Base-by-base conservation (phyloP, 1,140 invertebrate species). In the Hycleus cichorii region DNA sequence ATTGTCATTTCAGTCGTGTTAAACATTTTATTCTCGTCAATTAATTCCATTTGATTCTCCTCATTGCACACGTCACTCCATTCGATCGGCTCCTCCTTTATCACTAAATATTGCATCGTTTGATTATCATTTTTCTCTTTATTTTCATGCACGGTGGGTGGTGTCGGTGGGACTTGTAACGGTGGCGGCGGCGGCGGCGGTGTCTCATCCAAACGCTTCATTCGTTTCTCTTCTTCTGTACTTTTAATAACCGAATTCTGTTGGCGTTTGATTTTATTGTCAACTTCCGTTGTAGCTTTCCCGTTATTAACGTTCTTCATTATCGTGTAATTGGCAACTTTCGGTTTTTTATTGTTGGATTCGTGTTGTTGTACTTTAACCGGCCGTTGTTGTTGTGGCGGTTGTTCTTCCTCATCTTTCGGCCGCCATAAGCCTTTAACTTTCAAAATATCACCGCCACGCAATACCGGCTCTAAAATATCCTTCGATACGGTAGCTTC, bases 401-500 rank as follows among this genome's bases (percentile, higher is more conserved):
- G 6, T 32, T 6, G 69, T 74, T 57, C 74, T 71, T 77, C 46
- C 75, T 75, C 58, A 74, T 85, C 76, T 69, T 81, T 74, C 64
- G 84, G 78, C 64, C 83, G 70, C 79, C 85, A 89, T 4, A 90
- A 70, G 7, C 87, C 87, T 42, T 87, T 80, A 7, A 91, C 85
- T 66, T 89, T 85, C 0, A 91, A 68, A 4, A 89, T 82, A 67
- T 90, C 88, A 0, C 88, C 89, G 0, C 88, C 89, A 69, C 86
- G 85, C 42, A 91, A 66, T 1, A 90, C 88, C 52, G 82, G 84
- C 64, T 88, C 87, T 45, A 91, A 69, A 26, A 90, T 87, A 68
- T 90, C 87, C 72, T 90, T 89, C 53, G 87, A 88, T 5, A 91
- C 88, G 12, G 88, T 91, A 26, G 88, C 87, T 76, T 91, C 89